Conservation (phyloP, 2,888 invertebrate genomes). For the Rhabditoides inermis region DNA sequence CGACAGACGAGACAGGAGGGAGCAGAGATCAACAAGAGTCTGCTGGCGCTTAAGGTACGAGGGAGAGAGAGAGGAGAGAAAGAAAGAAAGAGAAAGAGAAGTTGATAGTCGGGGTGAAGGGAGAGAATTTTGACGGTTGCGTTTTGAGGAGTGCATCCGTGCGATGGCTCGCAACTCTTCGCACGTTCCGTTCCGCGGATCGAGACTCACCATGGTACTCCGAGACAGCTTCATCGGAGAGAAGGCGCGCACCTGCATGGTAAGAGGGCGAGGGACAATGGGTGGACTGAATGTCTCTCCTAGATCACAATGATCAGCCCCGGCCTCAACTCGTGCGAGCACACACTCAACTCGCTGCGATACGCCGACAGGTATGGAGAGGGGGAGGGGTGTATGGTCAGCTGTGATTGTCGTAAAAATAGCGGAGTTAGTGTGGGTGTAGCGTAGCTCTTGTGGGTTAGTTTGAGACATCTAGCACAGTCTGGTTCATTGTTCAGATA, state of each 20-base stretch:
- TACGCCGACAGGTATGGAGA: constrained; percentile 78
- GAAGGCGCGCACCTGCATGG: constrained; percentile 95
- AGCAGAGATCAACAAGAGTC: constrained; percentile 89
- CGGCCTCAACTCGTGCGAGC: constrained; percentile 68
- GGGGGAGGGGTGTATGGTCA: too few species aligned
- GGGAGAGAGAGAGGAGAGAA: too few species aligned
- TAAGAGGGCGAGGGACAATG: too few species aligned
- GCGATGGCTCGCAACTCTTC: constrained; percentile 88
- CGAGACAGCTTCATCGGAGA: constrained; percentile 96
- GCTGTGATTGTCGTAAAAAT: too few species aligned
- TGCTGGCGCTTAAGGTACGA: constrained; percentile 56
- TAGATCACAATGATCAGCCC: constrained; percentile 92
- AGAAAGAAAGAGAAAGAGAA: too few species aligned
- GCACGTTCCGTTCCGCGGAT: constrained; percentile 92
- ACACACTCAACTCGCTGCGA: constrained; percentile 89
- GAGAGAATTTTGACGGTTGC: too few species aligned
- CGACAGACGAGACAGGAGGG: constrained; percentile 90
- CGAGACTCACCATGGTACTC: constrained; percentile 88
- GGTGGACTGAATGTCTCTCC: constrained; percentile 2
- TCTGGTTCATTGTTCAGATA: too few species aligned
- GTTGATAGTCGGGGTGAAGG: too few species aligned
- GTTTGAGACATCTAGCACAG: too few species aligned
- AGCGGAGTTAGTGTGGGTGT: too few species aligned
- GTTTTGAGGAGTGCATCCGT: constrained; percentile 76
- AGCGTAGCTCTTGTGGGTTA: too few species aligned